Conservation (phyloP, 2,888 invertebrate genomes). For the Dyspetes luteomarginatus region DNA sequence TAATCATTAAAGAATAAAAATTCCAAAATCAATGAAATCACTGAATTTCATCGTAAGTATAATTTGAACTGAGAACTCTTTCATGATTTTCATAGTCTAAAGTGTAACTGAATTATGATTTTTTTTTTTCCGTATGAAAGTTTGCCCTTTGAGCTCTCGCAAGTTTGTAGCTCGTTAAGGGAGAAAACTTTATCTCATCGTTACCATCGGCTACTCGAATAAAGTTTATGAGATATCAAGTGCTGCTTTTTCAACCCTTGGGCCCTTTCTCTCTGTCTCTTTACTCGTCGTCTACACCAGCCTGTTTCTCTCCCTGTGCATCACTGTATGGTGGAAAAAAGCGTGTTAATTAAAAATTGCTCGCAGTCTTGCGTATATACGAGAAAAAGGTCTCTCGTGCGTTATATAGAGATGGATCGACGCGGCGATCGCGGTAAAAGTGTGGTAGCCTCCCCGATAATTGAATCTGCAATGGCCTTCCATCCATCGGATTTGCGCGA, state of each 20-base stretch:
- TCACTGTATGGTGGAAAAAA: slow-evolving; percentile 56
- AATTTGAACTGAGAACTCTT: not conserved
- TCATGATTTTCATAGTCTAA: not conserved
- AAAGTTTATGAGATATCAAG: slow-evolving; percentile 46
- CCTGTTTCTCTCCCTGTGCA: slow-evolving; percentile 23
- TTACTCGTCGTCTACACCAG: slow-evolving; percentile 6
- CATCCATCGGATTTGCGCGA: slow-evolving; percentile 51
- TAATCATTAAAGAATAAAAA: not conserved
- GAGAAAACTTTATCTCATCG: slow-evolving; percentile 29
- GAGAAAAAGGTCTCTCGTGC: slow-evolving; percentile 10
- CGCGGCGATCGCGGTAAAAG: slow-evolving; percentile 61
- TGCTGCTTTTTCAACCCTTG: slow-evolving; percentile 43
- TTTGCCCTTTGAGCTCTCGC: not conserved
- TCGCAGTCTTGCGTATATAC: slow-evolving; percentile 74
- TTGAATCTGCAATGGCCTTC: slow-evolving; percentile 74
- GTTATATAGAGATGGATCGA: slow-evolving; percentile 40
- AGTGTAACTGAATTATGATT: not conserved
- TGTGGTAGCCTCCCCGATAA: slow-evolving; percentile 72
- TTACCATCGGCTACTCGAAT: slow-evolving; percentile 35
- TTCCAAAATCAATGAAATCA: not conserved
- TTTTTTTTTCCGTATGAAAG: not conserved
- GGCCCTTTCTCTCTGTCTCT: not conserved
- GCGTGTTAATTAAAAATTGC: slow-evolving; percentile 80
- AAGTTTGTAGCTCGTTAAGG: slow-evolving; percentile 17
- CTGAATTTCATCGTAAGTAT: not conserved